These are phyloP conservation scores for Physella acuta DNA, from an alignment of 1,140 invertebrate genomes.

Conservation along the genomic window DNA sequence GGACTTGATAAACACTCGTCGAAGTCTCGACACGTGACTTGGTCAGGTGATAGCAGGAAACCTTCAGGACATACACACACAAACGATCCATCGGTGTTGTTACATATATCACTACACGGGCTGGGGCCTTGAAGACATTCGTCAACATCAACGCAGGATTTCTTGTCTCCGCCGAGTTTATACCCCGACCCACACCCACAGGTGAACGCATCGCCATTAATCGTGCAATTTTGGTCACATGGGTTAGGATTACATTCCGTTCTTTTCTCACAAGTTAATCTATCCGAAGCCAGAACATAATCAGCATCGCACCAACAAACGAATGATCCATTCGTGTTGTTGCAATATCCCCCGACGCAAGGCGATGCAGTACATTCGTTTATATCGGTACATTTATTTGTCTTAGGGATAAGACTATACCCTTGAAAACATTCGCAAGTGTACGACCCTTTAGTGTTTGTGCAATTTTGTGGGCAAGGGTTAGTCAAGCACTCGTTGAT, in stretches of 20 bases:
- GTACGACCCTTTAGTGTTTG: constrained; percentile 27
- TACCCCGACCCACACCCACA: background rate
- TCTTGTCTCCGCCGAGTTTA: background rate
- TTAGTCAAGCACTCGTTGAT: constrained; percentile 25
- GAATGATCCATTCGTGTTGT: background rate
- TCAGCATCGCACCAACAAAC: background rate
- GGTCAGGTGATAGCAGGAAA: too few species aligned
- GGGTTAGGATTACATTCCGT: too few species aligned
- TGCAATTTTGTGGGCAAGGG: constrained; percentile 61
- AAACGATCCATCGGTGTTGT: too few species aligned
- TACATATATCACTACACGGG: too few species aligned
- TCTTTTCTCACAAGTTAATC: too few species aligned
- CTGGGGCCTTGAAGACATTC: too few species aligned
- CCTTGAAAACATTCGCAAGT: background rate
- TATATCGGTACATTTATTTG: background rate
- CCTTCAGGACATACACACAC: too few species aligned
- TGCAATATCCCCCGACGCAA: too few species aligned
- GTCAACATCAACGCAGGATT: too few species aligned
- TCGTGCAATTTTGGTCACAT: background rate
- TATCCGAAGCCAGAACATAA: too few species aligned
- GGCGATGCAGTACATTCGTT: background rate
- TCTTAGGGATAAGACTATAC: background rate
- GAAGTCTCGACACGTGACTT: constrained; percentile 13
- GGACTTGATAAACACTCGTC: constrained; percentile 11
- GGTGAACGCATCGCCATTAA: background rate